Evolutionary conservation across 2,113 vertebrate genomes (phyloP).

Genomic region (Takifugu bimaculatus): DNA sequence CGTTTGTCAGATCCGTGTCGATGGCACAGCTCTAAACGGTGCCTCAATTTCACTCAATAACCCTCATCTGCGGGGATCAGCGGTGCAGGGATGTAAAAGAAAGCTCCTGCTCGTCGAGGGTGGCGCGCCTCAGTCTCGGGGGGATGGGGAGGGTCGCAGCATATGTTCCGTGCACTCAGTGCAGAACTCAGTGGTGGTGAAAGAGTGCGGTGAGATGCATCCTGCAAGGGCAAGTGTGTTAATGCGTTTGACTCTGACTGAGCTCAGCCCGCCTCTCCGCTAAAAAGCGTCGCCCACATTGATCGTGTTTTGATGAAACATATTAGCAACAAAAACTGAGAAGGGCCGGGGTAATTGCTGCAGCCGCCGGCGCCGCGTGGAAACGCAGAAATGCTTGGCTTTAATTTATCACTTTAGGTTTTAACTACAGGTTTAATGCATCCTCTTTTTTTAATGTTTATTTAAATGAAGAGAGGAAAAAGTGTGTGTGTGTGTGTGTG

Average conservation of each 20-base stretch:
- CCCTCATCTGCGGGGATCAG: conserved; percentile 54
- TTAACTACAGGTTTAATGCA: not conserved
- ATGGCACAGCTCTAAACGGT: conserved; percentile 43
- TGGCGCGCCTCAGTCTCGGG: conserved; percentile 50
- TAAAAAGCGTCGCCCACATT: conserved; percentile 12
- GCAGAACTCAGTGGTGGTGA: conserved; percentile 56
- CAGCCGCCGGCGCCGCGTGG: conserved; percentile 2
- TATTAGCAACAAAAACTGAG: conserved; percentile 21
- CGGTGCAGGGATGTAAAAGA: conserved; percentile 50
- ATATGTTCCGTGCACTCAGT: conserved; percentile 61
- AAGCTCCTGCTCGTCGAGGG: conserved; percentile 56
- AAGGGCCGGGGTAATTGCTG: conserved; percentile 21
- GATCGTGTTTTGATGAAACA: conserved; percentile 24
- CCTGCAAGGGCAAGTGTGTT: conserved; percentile 61
- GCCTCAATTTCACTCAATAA: conserved; percentile 57
- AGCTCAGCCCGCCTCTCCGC: conserved; percentile 58
- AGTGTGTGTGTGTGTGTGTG: not conserved
- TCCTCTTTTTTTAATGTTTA: conserved; percentile 10
- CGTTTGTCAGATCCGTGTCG: conserved; percentile 6
- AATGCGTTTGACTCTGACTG: conserved; percentile 67
- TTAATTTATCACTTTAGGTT: conserved; percentile 6
- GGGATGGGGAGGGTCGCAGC: conserved; percentile 38
- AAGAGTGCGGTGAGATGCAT: conserved; percentile 61
- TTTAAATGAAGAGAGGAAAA: conserved; percentile 1
- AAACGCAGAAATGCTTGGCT: conserved; percentile 19